These are phyloP conservation scores for Mythimna lalbum DNA, from an alignment of 2,888 invertebrate genomes.

Conservation along the genomic window DNA sequence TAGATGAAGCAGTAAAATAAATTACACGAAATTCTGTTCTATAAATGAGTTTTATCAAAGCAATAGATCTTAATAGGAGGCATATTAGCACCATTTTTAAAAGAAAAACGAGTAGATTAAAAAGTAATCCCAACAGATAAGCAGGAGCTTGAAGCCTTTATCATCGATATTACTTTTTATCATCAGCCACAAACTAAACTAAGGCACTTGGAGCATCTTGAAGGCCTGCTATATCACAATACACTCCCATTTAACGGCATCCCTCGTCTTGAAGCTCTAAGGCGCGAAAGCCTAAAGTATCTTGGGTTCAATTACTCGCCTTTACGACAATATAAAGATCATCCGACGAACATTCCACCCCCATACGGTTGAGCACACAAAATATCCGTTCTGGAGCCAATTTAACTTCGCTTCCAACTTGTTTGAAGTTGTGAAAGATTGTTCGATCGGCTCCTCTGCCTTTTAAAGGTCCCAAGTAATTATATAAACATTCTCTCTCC, in stretches of 20 bases:
- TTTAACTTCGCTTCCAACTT: slow-evolving; percentile 77
- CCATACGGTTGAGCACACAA: slow-evolving; percentile 69
- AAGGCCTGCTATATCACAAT: slow-evolving; percentile 37
- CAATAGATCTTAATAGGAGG: background rate
- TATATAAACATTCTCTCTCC: slow-evolving; percentile 69
- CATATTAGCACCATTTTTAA: background rate
- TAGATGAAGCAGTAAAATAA: background rate
- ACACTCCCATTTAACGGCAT: slow-evolving; percentile 33
- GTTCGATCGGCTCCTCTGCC: slow-evolving; percentile 70
- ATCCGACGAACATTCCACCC: slow-evolving; percentile 65
- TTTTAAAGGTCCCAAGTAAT: slow-evolving; percentile 74
- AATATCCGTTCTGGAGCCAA: slow-evolving; percentile 75
- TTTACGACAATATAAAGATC: slow-evolving; percentile 69
- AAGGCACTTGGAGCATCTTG: slow-evolving; percentile 24
- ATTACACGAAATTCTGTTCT: background rate
- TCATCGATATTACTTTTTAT: slow-evolving; percentile 49
- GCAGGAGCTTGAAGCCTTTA: background rate
- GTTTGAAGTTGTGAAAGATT: slow-evolving; percentile 71
- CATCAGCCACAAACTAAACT: slow-evolving; percentile 10
- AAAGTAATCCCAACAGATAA: slow-evolving; percentile 5
- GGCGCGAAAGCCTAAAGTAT: slow-evolving; percentile 58
- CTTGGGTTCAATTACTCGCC: slow-evolving; percentile 64
- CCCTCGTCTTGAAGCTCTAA: slow-evolving; percentile 46
- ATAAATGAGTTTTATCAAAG: background rate
- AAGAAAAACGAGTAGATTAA: background rate